Conservation (phyloP, 2,113 vertebrate species). For the Sphaerodactylus townsendi region DNA sequence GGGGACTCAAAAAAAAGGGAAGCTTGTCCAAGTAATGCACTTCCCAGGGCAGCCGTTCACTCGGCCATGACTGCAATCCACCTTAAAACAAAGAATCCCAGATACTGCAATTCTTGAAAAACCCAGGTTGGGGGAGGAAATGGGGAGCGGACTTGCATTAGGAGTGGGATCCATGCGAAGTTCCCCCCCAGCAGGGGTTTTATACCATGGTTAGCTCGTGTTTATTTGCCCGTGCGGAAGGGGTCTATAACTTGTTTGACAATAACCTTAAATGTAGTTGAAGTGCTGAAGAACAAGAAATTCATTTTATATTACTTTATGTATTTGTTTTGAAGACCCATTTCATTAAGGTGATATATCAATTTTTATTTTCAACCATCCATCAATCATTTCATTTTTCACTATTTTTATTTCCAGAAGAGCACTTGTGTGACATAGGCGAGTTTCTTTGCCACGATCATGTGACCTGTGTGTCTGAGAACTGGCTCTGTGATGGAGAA, state of each 20-base stretch:
- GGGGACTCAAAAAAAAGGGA: too few species aligned
- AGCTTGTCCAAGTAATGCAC: too few species aligned
- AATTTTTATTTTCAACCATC: slow-evolving; percentile 27
- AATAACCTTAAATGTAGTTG: background rate
- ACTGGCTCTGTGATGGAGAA: slow-evolving; percentile 95
- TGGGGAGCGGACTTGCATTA: too few species aligned
- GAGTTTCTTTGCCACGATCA: slow-evolving; percentile 90
- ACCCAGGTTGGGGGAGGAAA: too few species aligned
- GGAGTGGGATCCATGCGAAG: too few species aligned
- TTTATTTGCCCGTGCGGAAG: too few species aligned
- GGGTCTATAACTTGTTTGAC: background rate
- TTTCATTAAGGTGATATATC: slow-evolving; percentile 19
- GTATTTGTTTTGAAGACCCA: slow-evolving; percentile 6
- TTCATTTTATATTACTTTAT: background rate
- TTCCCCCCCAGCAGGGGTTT: too few species aligned
- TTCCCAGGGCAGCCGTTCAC: too few species aligned
- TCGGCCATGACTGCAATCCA: too few species aligned
- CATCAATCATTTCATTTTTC: slow-evolving; percentile 55
- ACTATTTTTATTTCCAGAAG: slow-evolving; percentile 80
- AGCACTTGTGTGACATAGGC: slow-evolving; percentile 85
- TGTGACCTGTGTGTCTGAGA: slow-evolving; percentile 85
- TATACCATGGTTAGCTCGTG: too few species aligned
- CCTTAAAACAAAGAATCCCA: too few species aligned
- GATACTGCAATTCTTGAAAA: too few species aligned
- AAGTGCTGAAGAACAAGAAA: background rate